These are phyloP conservation scores for Barypeithes pellucidus DNA, from an alignment of 2,888 invertebrate species.

Conservation along the genomic window DNA sequence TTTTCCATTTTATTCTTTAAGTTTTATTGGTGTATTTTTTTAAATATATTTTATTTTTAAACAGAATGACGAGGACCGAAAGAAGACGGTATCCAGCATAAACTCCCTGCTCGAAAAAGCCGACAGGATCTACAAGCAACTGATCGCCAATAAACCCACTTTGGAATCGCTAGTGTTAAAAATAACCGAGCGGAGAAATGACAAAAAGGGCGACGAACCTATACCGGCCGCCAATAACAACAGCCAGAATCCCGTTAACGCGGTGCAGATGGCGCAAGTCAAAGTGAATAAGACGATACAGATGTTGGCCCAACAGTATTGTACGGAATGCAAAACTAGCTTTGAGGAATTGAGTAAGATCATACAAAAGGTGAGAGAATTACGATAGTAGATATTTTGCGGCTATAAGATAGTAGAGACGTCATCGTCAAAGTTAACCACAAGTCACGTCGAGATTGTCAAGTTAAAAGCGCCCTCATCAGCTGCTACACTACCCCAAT, in stretches of 20 bases:
- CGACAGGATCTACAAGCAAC: conserved; percentile 92
- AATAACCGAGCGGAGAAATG: conserved; percentile 89
- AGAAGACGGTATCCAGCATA: conserved; percentile 94
- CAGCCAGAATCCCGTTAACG: conserved; percentile 56
- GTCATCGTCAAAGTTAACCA: no score
- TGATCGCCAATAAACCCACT: conserved; percentile 91
- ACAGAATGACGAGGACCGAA: conserved; percentile 92
- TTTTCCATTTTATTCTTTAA: no score
- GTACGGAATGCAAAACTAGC: conserved; percentile 93
- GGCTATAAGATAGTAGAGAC: no score
- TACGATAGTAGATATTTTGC: no score
- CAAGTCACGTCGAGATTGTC: no score
- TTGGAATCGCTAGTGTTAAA: conserved; percentile 89
- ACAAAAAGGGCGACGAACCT: conserved; percentile 75
- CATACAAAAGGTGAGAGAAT: conserved; percentile 82
- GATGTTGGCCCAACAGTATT: conserved; percentile 94
- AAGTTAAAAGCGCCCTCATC: no score
- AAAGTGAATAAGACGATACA: conserved; percentile 94
- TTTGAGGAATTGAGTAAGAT: conserved; percentile 96
- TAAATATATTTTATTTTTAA: no score
- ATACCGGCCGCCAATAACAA: conserved; percentile 56
- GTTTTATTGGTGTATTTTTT: no score
- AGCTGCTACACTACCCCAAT: no score
- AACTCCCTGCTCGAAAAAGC: conserved; percentile 94
- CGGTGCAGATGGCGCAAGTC: conserved; percentile 66